phyloP scores from a whole-genome alignment of 2,888 invertebrate genomes.

The Rhogogaster chlorosoma region DNA sequence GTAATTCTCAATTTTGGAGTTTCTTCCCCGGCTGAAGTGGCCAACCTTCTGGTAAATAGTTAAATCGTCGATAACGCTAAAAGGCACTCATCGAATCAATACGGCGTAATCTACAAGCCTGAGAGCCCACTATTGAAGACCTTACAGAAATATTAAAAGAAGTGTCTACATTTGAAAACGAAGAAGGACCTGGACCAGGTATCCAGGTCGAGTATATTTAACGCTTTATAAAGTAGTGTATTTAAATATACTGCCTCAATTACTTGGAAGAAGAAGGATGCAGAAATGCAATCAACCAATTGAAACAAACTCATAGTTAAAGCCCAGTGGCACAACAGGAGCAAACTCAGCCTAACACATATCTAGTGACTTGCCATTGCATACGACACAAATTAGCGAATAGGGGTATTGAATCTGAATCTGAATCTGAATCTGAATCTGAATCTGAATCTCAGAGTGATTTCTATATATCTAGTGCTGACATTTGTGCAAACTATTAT shows the following conservation, averaged over 20 bases:
- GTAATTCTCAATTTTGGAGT: no score
- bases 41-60: no score
- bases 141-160: no score
- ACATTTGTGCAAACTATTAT: not conserved
- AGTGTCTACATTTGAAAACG: no score
- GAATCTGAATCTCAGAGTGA: not conserved
- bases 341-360: not conserved
- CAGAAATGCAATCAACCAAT: not conserved
- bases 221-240: no score
- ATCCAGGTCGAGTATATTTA: no score
- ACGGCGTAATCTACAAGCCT: no score
- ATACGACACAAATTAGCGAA: not conserved
- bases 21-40: no score
- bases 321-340: not conserved
- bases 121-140: no score
- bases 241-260: not conserved
- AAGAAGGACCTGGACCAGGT: no score
- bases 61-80: no score
- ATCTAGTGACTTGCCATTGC: not conserved
- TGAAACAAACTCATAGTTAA: not conserved
- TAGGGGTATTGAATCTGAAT: not conserved
- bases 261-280: not conserved
- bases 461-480: not conserved
- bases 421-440: not conserved
- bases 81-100: no score